phyloP scores from a whole-genome alignment of 2,888 invertebrate genomes.

The Terebella lapidaria region DNA sequence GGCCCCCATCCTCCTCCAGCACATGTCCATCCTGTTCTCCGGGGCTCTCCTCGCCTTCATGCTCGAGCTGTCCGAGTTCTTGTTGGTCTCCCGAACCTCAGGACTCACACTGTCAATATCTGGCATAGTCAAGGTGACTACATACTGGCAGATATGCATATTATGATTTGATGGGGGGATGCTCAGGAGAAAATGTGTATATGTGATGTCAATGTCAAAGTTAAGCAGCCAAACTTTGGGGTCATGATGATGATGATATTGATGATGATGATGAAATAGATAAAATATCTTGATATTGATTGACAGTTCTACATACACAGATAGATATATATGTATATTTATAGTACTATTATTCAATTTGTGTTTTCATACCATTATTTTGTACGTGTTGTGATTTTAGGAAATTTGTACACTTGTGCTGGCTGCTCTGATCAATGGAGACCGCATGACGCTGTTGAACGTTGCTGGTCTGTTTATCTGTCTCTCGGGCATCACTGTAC shows the following conservation, averaged over 20 bases:
- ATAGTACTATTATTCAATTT: background rate
- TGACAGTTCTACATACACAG: background rate
- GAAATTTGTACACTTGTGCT: slow-evolving; percentile 87
- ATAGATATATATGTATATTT: background rate
- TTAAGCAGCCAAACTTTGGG: too few species aligned
- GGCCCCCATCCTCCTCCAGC: slow-evolving; percentile 32
- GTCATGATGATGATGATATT: too few species aligned
- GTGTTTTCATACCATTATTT: background rate
- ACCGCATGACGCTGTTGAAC: slow-evolving; percentile 77
- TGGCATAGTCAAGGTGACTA: slow-evolving; percentile 86
- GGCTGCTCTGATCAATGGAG: slow-evolving; percentile 82
- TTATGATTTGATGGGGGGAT: background rate
- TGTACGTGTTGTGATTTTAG: slow-evolving; percentile 55
- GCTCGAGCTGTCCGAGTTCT: slow-evolving; percentile 78
- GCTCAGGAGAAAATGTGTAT: background rate
- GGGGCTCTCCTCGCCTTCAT: slow-evolving; percentile 51
- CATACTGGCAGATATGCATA: background rate
- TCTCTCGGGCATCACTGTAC: slow-evolving; percentile 78
- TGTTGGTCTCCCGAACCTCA: slow-evolving; percentile 88
- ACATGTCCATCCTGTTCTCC: slow-evolving; percentile 48
- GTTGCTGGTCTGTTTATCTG: slow-evolving; percentile 80
- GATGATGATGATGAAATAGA: too few species aligned
- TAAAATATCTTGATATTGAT: too few species aligned
- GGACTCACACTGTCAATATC: slow-evolving; percentile 92
- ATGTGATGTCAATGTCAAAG: too few species aligned